These are phyloP conservation scores for Melolontha melolontha DNA, from an alignment of 2,888 invertebrate genomes.

Conservation along the genomic window DNA sequence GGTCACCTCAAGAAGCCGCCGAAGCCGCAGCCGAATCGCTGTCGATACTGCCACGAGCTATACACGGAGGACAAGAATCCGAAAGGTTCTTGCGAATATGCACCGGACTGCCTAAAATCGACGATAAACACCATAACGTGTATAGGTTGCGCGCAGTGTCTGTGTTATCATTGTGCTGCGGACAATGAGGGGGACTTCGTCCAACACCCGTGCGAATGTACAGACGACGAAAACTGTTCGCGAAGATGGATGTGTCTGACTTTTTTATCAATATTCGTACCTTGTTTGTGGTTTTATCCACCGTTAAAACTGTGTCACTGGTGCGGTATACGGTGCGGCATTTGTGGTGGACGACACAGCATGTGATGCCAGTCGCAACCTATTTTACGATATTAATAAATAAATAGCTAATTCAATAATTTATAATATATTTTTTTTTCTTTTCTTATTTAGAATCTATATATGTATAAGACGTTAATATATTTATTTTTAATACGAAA, in stretches of 20 bases:
- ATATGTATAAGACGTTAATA: slow-evolving; percentile 39
- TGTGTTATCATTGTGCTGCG: slow-evolving; percentile 94
- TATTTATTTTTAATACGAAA: slow-evolving; percentile 36
- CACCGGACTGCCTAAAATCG: slow-evolving; percentile 85
- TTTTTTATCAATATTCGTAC: slow-evolving; percentile 87
- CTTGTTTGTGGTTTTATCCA: slow-evolving; percentile 94
- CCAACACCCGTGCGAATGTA: slow-evolving; percentile 87
- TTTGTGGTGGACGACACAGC: slow-evolving; percentile 86
- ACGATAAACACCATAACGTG: slow-evolving; percentile 88
- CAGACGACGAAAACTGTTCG: slow-evolving; percentile 77
- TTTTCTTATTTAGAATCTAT: slow-evolving; percentile 25
- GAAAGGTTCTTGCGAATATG: slow-evolving; percentile 87
- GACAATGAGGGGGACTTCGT: slow-evolving; percentile 91
- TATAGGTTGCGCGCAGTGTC: slow-evolving; percentile 83
- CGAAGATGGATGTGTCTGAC: slow-evolving; percentile 90
- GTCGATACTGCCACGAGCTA: slow-evolving; percentile 82
- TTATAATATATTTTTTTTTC: slow-evolving; percentile 26
- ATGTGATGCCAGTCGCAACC: slow-evolving; percentile 58
- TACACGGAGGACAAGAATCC: slow-evolving; percentile 87
- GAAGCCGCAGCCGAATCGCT: slow-evolving; percentile 61
- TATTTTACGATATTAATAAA: slow-evolving; percentile 59
- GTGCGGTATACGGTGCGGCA: slow-evolving; percentile 82
- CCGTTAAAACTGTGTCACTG: slow-evolving; percentile 87
- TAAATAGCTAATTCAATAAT: slow-evolving; percentile 31
- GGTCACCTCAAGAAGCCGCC: slow-evolving; percentile 63